Evolutionary conservation across 2,113 vertebrate species (phyloP), one percentile per base, ranked within the genome.

Genomic region (Acrocephalus kingi): DNA sequence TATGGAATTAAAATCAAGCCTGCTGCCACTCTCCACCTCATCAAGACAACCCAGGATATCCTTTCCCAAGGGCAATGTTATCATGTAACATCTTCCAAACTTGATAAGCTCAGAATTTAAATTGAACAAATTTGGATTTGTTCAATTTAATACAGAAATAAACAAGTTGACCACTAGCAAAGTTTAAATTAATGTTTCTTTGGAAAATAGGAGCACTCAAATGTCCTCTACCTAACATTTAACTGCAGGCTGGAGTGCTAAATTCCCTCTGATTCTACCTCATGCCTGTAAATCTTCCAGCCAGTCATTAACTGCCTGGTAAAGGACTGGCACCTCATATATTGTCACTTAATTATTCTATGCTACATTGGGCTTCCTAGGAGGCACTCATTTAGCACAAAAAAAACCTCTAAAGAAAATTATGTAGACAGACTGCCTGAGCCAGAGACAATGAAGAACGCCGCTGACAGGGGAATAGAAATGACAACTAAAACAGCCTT

Each of bases 271-370:
- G 89, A 97, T 93, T 94, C 92, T 88, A 94, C 92, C 84, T 97
- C 94, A 94, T 61, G 76, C 78, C 77, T 97, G 89, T 97, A 97
- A 97, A 98, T 97, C 96, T 97, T 96, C 93, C 69, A 90, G 91
- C 84, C 87, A 83, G 87, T 96, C 95, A 97, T 96, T 96, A 97
- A 95, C 92, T 95, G 96, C 94, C 89, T 90, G 84, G 89, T 95
- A 97, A 97, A 97, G 90, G 81, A 90, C 96, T 95, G 93, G 92
- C 93, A 97, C 96, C 95, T 97, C 97, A 95, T 97, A 97, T 94
- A 93, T 96, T 97, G 97, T 97, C 97, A 96, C 95, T 97, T 97
- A 97, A 98, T 96, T 95, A 97, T 90, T 94, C 94, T 95, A 93
- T 96, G 97, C 97, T 97, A 95, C 97, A 96, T 93, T 96, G 93